These are phyloP conservation scores for Adela reaumurella DNA, from an alignment of 2,888 invertebrate genomes.

Conservation along the genomic window DNA sequence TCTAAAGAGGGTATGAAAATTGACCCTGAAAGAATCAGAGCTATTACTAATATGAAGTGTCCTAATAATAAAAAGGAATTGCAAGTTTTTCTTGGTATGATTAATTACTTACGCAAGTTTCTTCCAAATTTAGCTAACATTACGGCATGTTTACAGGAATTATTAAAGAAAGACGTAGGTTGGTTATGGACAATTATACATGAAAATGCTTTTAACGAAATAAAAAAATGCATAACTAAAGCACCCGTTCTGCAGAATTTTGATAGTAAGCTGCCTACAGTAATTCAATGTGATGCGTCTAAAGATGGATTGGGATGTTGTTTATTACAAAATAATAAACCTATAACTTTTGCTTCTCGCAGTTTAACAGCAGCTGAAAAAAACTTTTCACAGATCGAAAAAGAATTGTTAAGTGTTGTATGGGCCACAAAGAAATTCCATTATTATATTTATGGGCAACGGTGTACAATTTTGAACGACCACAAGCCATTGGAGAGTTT, in stretches of 20 bases:
- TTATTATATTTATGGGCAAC: slow-evolving; percentile 17
- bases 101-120: no score
- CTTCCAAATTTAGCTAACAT: no score
- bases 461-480: slow-evolving; percentile 15
- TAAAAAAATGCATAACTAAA: no score
- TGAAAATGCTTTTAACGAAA: no score
- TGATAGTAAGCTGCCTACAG: slow-evolving; percentile 14
- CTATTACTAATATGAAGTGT: no score
- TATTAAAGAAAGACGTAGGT: no score
- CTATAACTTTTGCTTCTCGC: slow-evolving; percentile 22
- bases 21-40: no score
- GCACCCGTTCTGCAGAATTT: slow-evolving; percentile 15
- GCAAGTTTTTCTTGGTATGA: no score
- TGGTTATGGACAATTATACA: no score
- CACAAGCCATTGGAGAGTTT: slow-evolving; percentile 20
- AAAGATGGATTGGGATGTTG: slow-evolving; percentile 22
- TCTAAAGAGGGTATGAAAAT: no score
- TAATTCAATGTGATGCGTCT: slow-evolving; percentile 20
- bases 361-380: slow-evolving; percentile 18
- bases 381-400: slow-evolving; percentile 27
- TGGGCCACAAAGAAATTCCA: slow-evolving; percentile 22
- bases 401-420: slow-evolving; percentile 22
- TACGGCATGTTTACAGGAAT: no score
- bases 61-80: no score
- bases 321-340: slow-evolving; percentile 19